Evolutionary conservation across 2,888 invertebrate genomes (phyloP), one percentile per base, ranked within the genome.

Genomic region (Augochlorella aurata): DNA sequence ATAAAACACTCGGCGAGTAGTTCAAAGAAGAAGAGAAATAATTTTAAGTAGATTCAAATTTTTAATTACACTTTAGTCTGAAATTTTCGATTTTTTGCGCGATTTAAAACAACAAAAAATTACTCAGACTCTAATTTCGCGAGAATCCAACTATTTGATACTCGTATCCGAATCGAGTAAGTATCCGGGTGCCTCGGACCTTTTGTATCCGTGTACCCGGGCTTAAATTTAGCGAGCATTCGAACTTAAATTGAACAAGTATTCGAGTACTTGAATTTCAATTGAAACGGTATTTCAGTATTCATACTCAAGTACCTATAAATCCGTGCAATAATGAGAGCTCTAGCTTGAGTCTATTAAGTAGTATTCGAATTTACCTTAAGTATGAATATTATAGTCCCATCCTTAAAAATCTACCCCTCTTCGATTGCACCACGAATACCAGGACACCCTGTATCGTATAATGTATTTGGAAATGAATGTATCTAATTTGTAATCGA

Each of bases 401-500:
- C 14, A 24, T 16, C 29, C 8, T 14, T 0, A 24, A 58, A 24
- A 52, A 24, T 24, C 3, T 58, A 10, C 14, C 3, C 49, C 16
- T 58, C 24, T 29, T 8, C 16, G 21, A 8, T 24, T 58, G 58
- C 29, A 29, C 58, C 24, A 58, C 24, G 24, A 58, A 24, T 58
- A 29, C 29, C 12, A 24, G 29, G 24, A 58, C 58, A 58, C 24
- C 14, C 14, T 58, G 58, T 80, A 29, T 80, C 74, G 50, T 58
- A 77, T 81, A 65, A 70, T 61, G 45, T 72, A 44, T 68, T 66
- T 78, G 50, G 69, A 75, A 75, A 75, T 66, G 69, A 82, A 82
- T 78, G 74, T 77, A 75, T 82, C 78, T 78, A 74, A 77, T 77
- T 83, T 83, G 71, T 83, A 83, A 78, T 75, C 78, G 24, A 73